These are phyloP conservation scores for Micromys minutus DNA, from an alignment of 2,113 vertebrate species.

Conservation along the genomic window DNA sequence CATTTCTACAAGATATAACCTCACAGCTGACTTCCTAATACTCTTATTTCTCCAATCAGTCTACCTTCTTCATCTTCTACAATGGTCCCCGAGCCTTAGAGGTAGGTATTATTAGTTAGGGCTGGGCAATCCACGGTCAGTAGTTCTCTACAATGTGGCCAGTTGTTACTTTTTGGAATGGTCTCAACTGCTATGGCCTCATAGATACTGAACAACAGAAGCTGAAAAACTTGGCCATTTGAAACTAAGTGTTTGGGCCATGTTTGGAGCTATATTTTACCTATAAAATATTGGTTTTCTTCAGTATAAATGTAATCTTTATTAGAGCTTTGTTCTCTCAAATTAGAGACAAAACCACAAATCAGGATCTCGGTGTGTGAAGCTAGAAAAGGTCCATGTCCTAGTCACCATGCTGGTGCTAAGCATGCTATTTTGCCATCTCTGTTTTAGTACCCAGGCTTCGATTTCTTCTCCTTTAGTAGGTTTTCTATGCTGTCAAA, in stretches of 20 bases:
- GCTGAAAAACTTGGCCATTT: neutral
- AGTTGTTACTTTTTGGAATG: neutral
- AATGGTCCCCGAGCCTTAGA: neutral
- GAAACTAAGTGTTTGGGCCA: neutral
- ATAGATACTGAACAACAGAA: neutral
- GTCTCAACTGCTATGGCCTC: neutral
- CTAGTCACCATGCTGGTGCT: neutral
- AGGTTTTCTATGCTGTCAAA: neutral
- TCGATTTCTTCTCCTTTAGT: neutral
- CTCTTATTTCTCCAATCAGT: neutral
- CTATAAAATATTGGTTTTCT: neutral
- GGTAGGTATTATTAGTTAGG: neutral
- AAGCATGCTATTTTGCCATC: neutral
- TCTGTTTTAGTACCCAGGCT: rapidly evolving
- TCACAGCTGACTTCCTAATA: neutral
- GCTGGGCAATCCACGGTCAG: neutral
- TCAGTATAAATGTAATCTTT: neutral
- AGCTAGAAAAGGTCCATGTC: neutral
- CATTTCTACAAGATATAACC: neutral
- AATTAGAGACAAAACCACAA: neutral
- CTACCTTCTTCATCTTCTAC: neutral
- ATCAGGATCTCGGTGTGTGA: neutral
- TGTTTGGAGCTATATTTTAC: neutral
- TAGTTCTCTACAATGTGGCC: neutral
- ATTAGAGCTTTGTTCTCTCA: neutral